A percentile compares a stretch with the other conserved stretches of the same genome.
Evolutionary conservation across 2,797 vertebrate species (phyloP).

Genomic region (Sebastes variabilis): DNA sequence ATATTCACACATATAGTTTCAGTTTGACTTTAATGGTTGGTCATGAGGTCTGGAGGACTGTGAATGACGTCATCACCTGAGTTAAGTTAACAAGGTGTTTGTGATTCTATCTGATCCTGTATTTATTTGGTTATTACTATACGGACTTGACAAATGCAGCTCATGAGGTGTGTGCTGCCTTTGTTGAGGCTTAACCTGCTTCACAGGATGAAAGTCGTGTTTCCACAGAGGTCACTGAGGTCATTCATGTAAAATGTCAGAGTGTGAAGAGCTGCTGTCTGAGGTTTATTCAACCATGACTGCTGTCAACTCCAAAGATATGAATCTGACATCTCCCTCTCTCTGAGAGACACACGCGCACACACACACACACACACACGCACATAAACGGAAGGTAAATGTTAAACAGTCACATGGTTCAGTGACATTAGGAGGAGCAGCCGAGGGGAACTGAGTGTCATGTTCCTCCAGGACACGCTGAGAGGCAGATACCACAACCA

Average conservation of each 20-base stretch:
- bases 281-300: not conserved
- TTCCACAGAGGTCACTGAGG: not conserved
- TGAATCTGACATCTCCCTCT: not conserved
- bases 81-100: no score
- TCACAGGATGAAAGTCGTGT: not conserved
- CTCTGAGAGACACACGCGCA: not conserved
- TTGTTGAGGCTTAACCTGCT: not conserved
- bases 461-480: not conserved
- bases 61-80: no score
- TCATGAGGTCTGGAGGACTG: no score
- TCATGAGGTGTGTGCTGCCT: not conserved
- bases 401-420: not conserved
- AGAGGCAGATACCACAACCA: not conserved
- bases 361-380: no score
- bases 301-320: not conserved
- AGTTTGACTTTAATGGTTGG: no score
- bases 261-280: not conserved
- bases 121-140: no score
- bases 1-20: no score
- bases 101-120: no score
- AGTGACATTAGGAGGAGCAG: not conserved
- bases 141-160: not conserved
- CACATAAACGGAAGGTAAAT: not conserved
- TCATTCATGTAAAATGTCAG: not conserved
- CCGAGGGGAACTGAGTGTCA: not conserved